These are phyloP conservation scores for Zosterops japonicus DNA, from an alignment of 2,113 vertebrate species.

Conservation along the genomic window DNA sequence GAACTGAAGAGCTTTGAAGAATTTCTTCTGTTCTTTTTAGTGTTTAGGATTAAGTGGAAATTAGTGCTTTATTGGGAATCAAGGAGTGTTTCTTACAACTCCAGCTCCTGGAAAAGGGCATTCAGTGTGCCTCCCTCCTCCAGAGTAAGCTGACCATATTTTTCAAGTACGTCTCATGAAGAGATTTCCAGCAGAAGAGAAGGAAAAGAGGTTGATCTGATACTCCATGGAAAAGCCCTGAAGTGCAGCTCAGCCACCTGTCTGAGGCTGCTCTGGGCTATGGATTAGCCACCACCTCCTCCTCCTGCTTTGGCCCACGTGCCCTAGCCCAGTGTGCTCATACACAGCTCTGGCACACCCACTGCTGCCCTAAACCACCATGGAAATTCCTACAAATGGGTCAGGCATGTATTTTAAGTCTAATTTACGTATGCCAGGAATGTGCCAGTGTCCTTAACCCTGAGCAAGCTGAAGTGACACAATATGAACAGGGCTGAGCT, in stretches of 20 bases:
- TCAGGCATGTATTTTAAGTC: background rate
- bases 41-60: conserved; percentile 41
- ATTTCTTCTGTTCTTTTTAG: conserved; percentile 51
- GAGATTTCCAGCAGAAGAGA: background rate
- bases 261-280: background rate
- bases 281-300: background rate
- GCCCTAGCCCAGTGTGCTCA: background rate
- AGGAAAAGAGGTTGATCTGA: background rate
- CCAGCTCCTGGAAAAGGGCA: conserved; percentile 6
- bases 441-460: background rate
- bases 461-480: background rate
- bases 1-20: conserved; percentile 46
- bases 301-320: background rate
- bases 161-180: background rate
- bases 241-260: background rate
- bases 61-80: conserved; percentile 19
- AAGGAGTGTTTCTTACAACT: conserved; percentile 34
- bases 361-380: background rate
- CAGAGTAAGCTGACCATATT: background rate
- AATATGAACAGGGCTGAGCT: background rate
- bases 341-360: background rate
- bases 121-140: background rate
- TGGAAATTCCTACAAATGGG: background rate
- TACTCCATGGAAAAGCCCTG: background rate
- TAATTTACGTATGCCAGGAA: background rate